phyloP scores from a whole-genome alignment of 1,140 invertebrate species.

The Globodera ellingtonae region DNA sequence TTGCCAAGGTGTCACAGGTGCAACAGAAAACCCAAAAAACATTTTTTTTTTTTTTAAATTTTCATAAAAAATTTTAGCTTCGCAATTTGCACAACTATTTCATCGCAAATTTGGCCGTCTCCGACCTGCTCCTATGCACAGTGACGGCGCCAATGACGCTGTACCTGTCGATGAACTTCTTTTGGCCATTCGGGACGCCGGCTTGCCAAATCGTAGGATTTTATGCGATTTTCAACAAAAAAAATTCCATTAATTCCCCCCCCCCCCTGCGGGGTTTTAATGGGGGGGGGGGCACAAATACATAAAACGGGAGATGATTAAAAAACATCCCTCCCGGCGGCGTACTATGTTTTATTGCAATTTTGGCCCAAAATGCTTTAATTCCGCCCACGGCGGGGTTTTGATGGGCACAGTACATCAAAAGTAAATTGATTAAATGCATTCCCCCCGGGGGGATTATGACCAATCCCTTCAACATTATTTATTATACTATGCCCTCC shows the following conservation, averaged over 20 bases:
- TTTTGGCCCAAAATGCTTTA: too few relatives aligned
- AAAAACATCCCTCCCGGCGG: too few relatives aligned
- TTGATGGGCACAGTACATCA: too few relatives aligned
- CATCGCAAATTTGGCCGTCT: constrained; percentile 64
- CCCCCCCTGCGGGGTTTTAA: not conserved
- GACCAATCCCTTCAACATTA: too few relatives aligned
- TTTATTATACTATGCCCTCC: too few relatives aligned
- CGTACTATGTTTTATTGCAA: too few relatives aligned
- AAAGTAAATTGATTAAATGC: not conserved
- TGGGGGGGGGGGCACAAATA: too few relatives aligned
- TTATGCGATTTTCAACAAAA: not conserved
- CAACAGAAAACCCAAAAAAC: not conserved
- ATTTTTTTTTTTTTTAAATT: not conserved
- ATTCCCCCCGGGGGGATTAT: too few relatives aligned
- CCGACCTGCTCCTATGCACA: constrained; percentile 60
- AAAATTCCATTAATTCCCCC: constrained; percentile 10
- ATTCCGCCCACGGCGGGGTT: not conserved
- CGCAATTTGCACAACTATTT: constrained; percentile 65
- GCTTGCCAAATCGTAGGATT: constrained; percentile 47
- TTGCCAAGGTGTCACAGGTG: constrained; percentile 25
- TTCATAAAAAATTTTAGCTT: constrained; percentile 28
- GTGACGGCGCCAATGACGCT: constrained; percentile 62
- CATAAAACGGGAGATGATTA: too few relatives aligned
- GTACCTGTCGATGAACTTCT: constrained; percentile 61
- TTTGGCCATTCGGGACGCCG: constrained; percentile 65